Evolutionary conservation across 2,797 vertebrate genomes (phyloP), one percentile per base, ranked within the genome.

Genomic region (Falco berigora): DNA sequence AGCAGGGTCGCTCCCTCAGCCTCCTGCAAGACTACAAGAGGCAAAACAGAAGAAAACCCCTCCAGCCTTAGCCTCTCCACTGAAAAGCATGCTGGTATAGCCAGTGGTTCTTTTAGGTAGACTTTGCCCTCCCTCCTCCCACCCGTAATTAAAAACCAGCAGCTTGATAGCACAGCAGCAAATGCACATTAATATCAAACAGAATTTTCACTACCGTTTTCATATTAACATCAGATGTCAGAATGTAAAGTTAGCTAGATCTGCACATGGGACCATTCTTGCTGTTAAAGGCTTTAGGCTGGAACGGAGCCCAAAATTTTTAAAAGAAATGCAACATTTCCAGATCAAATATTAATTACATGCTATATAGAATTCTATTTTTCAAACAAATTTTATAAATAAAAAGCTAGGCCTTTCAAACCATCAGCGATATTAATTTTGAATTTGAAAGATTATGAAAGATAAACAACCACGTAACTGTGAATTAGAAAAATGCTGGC

Each of bases 401-500:
- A 93, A 88, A 76, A 91, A 92, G 71, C 96, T 95, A 96, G 95
- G 92, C 95, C 92, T 88, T 94, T 96, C 88, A 92, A 96, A 96
- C 68, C 90, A 95, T 95, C 88, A 92, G 93, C 82, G 94, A 32
- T 96, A 96, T 87, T 95, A 42, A 92, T 95, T 93, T 91, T 75
- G 79, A 89, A 96, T 96, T 92, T 94, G 92, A 97, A 97, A 88
- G 69, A 94, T 91, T 94, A 95, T 95, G 96, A 97, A 97, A 96
- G 93, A 92, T 93, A 98, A 96, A 94, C 96, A 92, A 95, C 91
- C 95, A 97, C 90, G 5, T 90, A 97, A 96, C 93, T 86, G 95
- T 96, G 97, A 97, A 92, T 97, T 98, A 98, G 97, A 98, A 98
- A 98, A 98, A 98, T 98, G 98, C 97, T 96, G 96, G 97, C 97